Percentiles rank a stretch among this genome's conserved stretches.
phyloP scores from a whole-genome alignment of 2,797 vertebrate genomes.

The Pogonophryne albipinna region DNA sequence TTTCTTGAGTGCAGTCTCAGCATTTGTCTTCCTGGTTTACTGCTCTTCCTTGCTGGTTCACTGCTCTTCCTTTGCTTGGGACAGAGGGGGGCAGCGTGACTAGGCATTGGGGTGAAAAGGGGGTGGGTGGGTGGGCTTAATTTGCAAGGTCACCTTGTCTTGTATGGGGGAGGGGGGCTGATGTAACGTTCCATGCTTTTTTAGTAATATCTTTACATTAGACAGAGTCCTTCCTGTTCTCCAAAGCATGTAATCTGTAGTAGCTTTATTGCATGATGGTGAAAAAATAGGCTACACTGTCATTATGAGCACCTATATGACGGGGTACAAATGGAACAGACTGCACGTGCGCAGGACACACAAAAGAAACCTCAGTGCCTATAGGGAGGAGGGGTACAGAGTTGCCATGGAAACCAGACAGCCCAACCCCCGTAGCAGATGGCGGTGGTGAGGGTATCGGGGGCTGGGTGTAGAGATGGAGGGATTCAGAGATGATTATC shows the following conservation, averaged over 20 bases:
- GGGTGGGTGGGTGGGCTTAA: constrained; percentile 44
- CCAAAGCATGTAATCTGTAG: neutral
- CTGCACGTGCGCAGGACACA: constrained; percentile 65
- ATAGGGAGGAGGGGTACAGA: constrained; percentile 69
- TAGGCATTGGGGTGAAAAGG: constrained; percentile 38
- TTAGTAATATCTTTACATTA: neutral
- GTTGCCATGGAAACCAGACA: constrained; percentile 83
- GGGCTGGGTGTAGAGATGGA: constrained; percentile 70
- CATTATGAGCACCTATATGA: constrained; percentile 32
- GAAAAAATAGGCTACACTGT: neutral
- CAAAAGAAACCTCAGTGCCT: constrained; percentile 69
- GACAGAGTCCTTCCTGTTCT: too few relatives aligned
- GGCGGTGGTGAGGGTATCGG: constrained; percentile 76
- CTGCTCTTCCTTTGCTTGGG: constrained; percentile 25
- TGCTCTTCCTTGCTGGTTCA: constrained; percentile 20
- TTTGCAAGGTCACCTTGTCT: constrained; percentile 73
- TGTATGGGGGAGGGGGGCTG: constrained; percentile 47
- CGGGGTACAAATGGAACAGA: constrained; percentile 62
- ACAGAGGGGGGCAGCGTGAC: constrained; percentile 48
- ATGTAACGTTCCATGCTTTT: constrained; percentile 5
- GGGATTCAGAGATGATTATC: constrained; percentile 71
- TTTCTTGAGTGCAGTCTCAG: neutral
- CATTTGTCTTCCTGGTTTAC: constrained; percentile 12
- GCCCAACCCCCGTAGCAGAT: constrained; percentile 82
- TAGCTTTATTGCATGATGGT: neutral